These are phyloP conservation scores for Malacoctenus gilli DNA, from an alignment of 2,797 vertebrate species.

Conservation along the genomic window DNA sequence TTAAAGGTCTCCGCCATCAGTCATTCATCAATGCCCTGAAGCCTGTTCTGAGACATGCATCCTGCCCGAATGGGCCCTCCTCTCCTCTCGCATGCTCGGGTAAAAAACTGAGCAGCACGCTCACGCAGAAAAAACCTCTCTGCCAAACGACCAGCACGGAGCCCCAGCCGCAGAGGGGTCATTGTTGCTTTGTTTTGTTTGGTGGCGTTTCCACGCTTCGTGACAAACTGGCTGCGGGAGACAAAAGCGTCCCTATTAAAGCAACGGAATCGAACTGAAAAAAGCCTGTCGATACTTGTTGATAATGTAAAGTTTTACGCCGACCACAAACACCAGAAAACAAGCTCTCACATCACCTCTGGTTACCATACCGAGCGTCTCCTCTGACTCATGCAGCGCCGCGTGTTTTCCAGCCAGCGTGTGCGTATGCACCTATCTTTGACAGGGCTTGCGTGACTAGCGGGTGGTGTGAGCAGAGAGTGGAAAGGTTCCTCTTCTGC, in stretches of 20 bases:
- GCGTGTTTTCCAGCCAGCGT: slow-evolving; percentile 46
- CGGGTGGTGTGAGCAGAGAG: slow-evolving; percentile 66
- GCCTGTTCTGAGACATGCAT: slow-evolving; percentile 61
- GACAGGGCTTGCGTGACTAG: slow-evolving; percentile 82
- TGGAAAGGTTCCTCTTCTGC: slow-evolving; percentile 80
- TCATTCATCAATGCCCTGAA: slow-evolving; percentile 73
- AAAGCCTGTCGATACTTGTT: background rate
- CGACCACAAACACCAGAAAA: slow-evolving; percentile 37
- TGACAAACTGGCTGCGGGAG: slow-evolving; percentile 1
- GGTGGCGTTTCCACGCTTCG: slow-evolving; percentile 10
- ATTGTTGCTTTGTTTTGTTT: slow-evolving; percentile 4
- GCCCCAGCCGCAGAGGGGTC: slow-evolving; percentile 4
- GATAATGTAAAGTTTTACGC: slow-evolving; percentile 13
- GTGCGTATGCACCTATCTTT: slow-evolving; percentile 28
- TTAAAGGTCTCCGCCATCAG: slow-evolving; percentile 70
- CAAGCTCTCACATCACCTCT: slow-evolving; percentile 43
- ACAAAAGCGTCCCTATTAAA: slow-evolving; percentile 25
- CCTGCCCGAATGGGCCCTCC: slow-evolving; percentile 40
- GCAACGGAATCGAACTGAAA: slow-evolving; percentile 5
- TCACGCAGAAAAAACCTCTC: slow-evolving; percentile 3
- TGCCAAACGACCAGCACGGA: slow-evolving; percentile 5
- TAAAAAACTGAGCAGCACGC: slow-evolving; percentile 15
- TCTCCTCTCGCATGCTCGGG: slow-evolving; percentile 8
- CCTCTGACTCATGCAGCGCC: slow-evolving; percentile 62
- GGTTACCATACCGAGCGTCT: slow-evolving; percentile 19